These are phyloP conservation scores for Dichetophora obliterata DNA, from an alignment of 2,888 invertebrate genomes.

Conservation along the genomic window DNA sequence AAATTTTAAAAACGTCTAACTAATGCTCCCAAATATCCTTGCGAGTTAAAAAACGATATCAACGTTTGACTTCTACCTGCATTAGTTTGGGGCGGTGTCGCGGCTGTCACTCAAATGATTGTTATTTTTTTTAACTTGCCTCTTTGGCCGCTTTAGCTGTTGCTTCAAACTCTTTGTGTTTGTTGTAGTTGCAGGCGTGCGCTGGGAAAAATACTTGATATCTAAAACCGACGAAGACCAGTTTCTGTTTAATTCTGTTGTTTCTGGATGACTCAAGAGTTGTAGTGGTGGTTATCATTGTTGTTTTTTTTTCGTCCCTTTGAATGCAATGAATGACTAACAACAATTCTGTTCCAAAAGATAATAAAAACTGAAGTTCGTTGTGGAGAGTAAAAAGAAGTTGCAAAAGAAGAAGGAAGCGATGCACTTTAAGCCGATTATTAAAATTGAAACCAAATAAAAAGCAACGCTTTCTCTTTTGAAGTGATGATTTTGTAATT, in stretches of 20 bases:
- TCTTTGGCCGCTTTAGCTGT: background rate
- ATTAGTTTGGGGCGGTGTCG: constrained; percentile 22
- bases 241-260: constrained; percentile 12
- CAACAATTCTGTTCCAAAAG: background rate
- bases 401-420: background rate
- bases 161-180: background rate
- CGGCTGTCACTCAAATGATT: constrained; percentile 15
- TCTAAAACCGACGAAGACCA: constrained; percentile 11
- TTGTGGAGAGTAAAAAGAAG: background rate
- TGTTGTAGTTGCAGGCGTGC: constrained; percentile 1
- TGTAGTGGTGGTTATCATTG: background rate
- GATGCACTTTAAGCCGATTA: constrained; percentile 1
- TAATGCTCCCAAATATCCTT: too few relatives aligned
- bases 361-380: background rate
- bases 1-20: too few relatives aligned
- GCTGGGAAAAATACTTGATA: background rate
- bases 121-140: background rate
- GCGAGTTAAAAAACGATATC: too few relatives aligned
- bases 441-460: background rate
- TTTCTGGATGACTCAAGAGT: constrained; percentile 27
- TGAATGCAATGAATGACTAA: constrained; percentile 18
- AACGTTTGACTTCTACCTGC: background rate
- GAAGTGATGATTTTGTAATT: background rate
- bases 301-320: background rate
- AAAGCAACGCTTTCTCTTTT: background rate